These are phyloP conservation scores for Didymodactylos carnosus DNA, from an alignment of 2,888 invertebrate species.

Conservation along the genomic window DNA sequence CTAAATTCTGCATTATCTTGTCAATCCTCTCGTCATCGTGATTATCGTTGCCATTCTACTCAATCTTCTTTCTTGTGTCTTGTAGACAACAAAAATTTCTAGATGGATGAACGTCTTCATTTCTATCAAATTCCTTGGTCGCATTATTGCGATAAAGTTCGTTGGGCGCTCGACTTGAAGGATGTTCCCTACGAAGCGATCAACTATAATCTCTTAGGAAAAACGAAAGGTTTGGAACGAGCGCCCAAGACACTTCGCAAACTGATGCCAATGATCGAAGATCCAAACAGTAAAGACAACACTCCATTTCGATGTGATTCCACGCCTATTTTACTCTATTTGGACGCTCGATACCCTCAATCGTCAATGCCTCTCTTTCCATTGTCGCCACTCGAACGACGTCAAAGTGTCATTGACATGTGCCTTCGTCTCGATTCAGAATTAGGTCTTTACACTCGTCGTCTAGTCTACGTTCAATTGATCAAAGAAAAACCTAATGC, in stretches of 20 bases:
- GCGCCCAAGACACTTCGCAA: neutral
- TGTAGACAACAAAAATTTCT: too few species aligned
- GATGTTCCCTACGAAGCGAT: neutral
- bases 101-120: neutral
- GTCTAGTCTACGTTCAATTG: neutral
- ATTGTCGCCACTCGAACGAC: neutral
- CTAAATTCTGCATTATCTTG: too few species aligned
- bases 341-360: neutral
- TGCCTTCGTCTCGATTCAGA: neutral
- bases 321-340: neutral
- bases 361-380: neutral
- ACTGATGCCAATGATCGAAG: neutral
- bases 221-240: neutral
- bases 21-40: too few species aligned
- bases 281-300: neutral
- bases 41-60: too few species aligned
- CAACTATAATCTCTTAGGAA: neutral
- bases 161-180: neutral
- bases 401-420: neutral
- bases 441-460: neutral
- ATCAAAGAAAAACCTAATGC: neutral
- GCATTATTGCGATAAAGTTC: neutral
- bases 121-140: neutral
- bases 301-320: neutral
- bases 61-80: too few species aligned